A percentile compares a stretch with the other conserved stretches of the same genome.
Evolutionary conservation across 37 sponge, comb jelly and placozoan species (phyloP).

Genomic region (Eunapius fragilis): DNA sequence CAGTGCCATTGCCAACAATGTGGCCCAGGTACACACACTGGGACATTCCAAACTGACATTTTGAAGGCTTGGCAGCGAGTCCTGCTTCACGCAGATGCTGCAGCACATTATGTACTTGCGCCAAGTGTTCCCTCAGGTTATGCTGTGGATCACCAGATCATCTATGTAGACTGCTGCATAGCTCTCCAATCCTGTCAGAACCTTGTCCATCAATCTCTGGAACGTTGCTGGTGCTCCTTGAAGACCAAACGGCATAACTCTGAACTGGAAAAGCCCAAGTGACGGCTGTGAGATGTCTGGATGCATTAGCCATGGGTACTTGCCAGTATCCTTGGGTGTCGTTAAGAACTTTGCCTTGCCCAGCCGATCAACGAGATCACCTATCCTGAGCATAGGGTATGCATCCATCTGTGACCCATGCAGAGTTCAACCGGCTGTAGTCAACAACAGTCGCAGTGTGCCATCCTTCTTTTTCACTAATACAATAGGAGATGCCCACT

Average conservation of each 20-base stretch:
- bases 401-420: slow-evolving; percentile 41
- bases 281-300: slow-evolving; percentile 53
- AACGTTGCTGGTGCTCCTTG: slow-evolving; percentile 67
- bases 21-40: slow-evolving; percentile 61
- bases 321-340: slow-evolving; percentile 62
- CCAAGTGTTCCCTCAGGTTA: slow-evolving; percentile 44
- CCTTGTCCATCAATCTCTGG: slow-evolving; percentile 65
- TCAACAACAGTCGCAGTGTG: slow-evolving; percentile 47
- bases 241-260: slow-evolving; percentile 71
- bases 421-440: slow-evolving; percentile 56
- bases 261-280: slow-evolving; percentile 65
- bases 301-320: slow-evolving; percentile 32
- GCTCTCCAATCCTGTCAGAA: slow-evolving; percentile 15
- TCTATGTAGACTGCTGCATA: slow-evolving; percentile 59
- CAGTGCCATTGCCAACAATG: slow-evolving; percentile 36
- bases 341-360: slow-evolving; percentile 45
- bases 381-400: slow-evolving; percentile 69
- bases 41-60: slow-evolving; percentile 54
- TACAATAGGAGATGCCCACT: slow-evolving; percentile 60
- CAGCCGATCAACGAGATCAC: slow-evolving; percentile 54
- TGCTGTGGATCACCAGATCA: slow-evolving; percentile 49
- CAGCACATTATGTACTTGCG: slow-evolving; percentile 27
- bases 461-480: slow-evolving; percentile 64
- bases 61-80: slow-evolving; percentile 36
- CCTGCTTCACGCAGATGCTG: slow-evolving; percentile 33